Base-by-base conservation (phyloP, 2,797 vertebrate genomes). In the Fringilla coelebs region DNA sequence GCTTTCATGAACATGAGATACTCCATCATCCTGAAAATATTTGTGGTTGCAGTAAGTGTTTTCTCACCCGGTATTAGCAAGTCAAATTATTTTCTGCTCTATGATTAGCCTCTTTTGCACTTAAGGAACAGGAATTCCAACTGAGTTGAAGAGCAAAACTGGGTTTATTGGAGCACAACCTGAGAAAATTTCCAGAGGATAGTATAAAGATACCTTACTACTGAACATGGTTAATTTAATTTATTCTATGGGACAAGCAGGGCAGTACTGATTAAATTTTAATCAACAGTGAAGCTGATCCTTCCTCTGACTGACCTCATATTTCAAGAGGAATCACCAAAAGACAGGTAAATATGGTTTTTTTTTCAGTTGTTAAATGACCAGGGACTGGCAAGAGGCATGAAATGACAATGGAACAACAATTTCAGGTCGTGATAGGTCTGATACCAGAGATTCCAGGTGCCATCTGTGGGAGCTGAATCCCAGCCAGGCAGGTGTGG, bases 11-110 rank as follows among this genome's bases (percentile, higher is more conserved):
- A 40, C 34, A 90, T 10, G 89, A 96, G 52, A 51, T 40, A 11
- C 93, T 62, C 94, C 96, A 52, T 88, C 85, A 96, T 48, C 96
- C 96, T 58, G 60, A 78, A 96, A 95, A 97, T 97, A 96, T 95
- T 94, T 96, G 96, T 95, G 97, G 97, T 71, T 78, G 88, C 92
- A 86, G 85, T 91, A 96, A 96, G 94, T 96, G 96, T 96, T 96
- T 94, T 93, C 94, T 94, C 85, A 38, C 74, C 63, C 40, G 15
- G 92, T 92, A 97, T 97, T 97, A 97, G 97, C 97, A 96, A 97
- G 94, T 97, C 97, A 97, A 97, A 97, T 97, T 91, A 96, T 96
- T 95, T 95, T 85, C 96, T 94, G 60, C 96, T 96, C 82, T 90
- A 75, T 96, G 96, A 97, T 97, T 97, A 97, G 97, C 95, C 91